These are phyloP conservation scores for Palythoa grandiflora DNA, from an alignment of 92 coral and sea anemone species.

Conservation along the genomic window DNA sequence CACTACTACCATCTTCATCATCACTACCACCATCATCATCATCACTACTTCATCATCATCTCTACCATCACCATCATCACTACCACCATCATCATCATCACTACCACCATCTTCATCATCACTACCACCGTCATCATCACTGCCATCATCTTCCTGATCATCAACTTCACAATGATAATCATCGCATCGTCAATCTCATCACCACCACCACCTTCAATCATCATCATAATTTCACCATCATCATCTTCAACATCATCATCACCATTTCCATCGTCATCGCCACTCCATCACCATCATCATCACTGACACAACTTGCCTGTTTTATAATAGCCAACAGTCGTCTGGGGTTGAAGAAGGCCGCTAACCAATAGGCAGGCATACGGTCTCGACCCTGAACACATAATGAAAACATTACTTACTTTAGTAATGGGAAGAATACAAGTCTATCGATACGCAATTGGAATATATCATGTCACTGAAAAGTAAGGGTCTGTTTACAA, in stretches of 20 bases:
- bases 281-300: not conserved
- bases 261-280: not conserved
- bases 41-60: not conserved
- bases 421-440: not conserved
- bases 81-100: not conserved
- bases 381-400: conserved; percentile 90
- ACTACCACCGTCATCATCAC: not conserved
- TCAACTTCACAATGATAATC: too few species aligned
- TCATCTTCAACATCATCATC: not conserved
- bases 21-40: not conserved
- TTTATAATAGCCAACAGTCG: conserved; percentile 90
- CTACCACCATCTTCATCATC: not conserved
- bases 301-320: conserved; percentile 60
- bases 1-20: not conserved
- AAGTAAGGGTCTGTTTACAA: too few species aligned
- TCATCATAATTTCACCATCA: not conserved
- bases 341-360: conserved; percentile 96
- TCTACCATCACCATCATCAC: not conserved
- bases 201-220: not conserved
- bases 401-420: not conserved
- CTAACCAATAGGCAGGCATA: conserved; percentile 98
- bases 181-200: not conserved
- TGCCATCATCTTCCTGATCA: not conserved
- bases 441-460: not conserved
- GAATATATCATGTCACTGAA: not conserved